A percentile compares a stretch with the other conserved stretches of the same genome.
Evolutionary conservation across 2,888 invertebrate species (phyloP).

Genomic region (Thera obeliscata): DNA sequence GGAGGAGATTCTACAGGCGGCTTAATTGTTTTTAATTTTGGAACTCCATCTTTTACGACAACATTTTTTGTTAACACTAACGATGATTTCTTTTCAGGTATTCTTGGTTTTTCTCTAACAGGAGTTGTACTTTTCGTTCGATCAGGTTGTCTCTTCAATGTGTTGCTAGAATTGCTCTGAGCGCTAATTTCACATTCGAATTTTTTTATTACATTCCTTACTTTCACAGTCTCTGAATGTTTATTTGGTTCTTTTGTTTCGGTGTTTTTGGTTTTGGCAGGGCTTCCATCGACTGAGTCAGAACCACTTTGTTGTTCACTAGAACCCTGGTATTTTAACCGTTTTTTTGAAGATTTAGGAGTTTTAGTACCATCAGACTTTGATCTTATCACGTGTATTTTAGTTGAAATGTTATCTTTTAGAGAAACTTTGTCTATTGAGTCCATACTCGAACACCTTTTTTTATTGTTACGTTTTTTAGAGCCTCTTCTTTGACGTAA

Average conservation of each 20-base stretch:
- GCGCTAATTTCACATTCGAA: constrained; percentile 79
- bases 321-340: constrained; percentile 66
- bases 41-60: constrained; percentile 80
- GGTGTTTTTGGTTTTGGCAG: constrained; percentile 50
- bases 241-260: constrained; percentile 48
- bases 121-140: constrained; percentile 58
- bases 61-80: constrained; percentile 81
- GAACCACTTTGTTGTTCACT: constrained; percentile 71
- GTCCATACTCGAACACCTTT: constrained; percentile 80
- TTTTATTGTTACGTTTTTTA: constrained; percentile 77
- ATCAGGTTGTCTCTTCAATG: constrained; percentile 72
- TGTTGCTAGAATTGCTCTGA: constrained; percentile 59
- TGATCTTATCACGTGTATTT: constrained; percentile 72
- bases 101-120: constrained; percentile 82
- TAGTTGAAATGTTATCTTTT: constrained; percentile 60
- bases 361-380: constrained; percentile 79
- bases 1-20: constrained; percentile 50
- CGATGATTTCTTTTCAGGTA: constrained; percentile 85
- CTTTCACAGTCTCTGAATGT: constrained; percentile 59
- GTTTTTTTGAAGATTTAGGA: constrained; percentile 73
- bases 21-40: constrained; percentile 80
- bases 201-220: constrained; percentile 78
- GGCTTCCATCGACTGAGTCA: constrained; percentile 73
- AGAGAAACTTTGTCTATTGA: constrained; percentile 72
- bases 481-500: constrained; percentile 73